These are phyloP conservation scores for Temnothorax nylanderi DNA, from an alignment of 1,140 invertebrate genomes.

Conservation along the genomic window DNA sequence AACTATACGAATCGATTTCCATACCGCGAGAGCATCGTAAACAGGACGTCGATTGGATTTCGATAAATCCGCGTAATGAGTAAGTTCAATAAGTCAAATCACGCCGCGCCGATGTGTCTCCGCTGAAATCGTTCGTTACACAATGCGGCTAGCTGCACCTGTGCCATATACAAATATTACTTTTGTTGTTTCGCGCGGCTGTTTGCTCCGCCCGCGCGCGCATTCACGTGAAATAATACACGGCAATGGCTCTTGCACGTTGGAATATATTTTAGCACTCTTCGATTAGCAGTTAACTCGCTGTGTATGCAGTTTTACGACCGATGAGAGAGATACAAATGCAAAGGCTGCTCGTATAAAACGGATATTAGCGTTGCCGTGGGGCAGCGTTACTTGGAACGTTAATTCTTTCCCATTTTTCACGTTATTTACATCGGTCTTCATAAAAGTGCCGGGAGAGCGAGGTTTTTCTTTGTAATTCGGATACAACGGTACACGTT, in stretches of 20 bases:
- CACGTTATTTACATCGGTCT: constrained; percentile 9
- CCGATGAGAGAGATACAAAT: neutral
- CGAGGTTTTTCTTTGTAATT: constrained; percentile 13
- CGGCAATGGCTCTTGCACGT: constrained; percentile 12
- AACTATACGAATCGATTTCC: constrained; percentile 68
- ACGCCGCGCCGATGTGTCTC: neutral
- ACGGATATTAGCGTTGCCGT: neutral
- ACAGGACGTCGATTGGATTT: constrained; percentile 64
- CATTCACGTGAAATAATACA: constrained; percentile 43
- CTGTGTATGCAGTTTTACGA: neutral
- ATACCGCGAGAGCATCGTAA: constrained; percentile 50
- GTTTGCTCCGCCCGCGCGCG: constrained; percentile 4
- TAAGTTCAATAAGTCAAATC: constrained; percentile 71
- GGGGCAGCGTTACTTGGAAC: neutral
- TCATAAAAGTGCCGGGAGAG: neutral
- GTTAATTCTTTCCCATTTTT: neutral
- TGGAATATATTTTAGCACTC: constrained; percentile 26
- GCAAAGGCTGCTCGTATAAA: neutral
- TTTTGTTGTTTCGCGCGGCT: constrained; percentile 33
- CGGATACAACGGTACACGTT: neutral
- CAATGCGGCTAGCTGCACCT: constrained; percentile 38
- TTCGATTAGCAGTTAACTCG: constrained; percentile 39
- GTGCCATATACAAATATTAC: constrained; percentile 59
- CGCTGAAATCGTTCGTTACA: constrained; percentile 64
- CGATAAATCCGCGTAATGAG: constrained; percentile 70